Base-by-base conservation (phyloP, 1,140 invertebrate genomes). In the Arion vulgaris region DNA sequence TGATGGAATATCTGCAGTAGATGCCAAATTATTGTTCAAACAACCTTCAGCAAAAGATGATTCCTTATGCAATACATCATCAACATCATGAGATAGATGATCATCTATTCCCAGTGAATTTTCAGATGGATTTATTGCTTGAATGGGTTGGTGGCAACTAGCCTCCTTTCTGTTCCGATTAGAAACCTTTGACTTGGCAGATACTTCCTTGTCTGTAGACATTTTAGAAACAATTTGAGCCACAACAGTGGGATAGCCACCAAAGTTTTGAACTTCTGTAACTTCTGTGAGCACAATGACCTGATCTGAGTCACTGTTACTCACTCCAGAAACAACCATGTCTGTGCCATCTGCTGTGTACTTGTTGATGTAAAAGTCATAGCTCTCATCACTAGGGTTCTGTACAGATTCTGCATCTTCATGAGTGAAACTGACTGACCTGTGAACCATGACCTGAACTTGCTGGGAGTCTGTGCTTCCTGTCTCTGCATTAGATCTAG, bases 361-460 rank as follows among this genome's bases (percentile, higher is more conserved):
- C 28, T 78, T 78, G 76, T 78, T 78, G 53, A 78, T 45, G 57
- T 34, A 38, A n/a, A 78, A 38, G 2, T 78, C 76, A 19, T 34
- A 38, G 34, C n/a, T 78, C 0, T 57, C 34, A 38, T 57, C 57
- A 11, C n/a, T 9, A n/a, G 57, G 9, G 0, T 2, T 28, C 26
- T n/a, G 41, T n/a, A 28, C 71, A 1, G 41, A 73, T 45, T 41
- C 71, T 17, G 36, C 19, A 26, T 78, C 76, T 41, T 78, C 76
- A 45, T 34, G 73, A 51, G 4, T 51, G 26, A 75, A 75, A 26
- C 73, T 75, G 11, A 75, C 28, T 62, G 76, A 66, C n/a, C 57
- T 62, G 32, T 78, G 76, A 78, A 78, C 76, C 23, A 78, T 78
- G 34, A 66, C 76, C 39, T 78, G 38, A 38, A 78, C 57, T 28